These are phyloP conservation scores for Nemurella pictetii DNA, from an alignment of 2,888 invertebrate species.

Conservation along the genomic window DNA sequence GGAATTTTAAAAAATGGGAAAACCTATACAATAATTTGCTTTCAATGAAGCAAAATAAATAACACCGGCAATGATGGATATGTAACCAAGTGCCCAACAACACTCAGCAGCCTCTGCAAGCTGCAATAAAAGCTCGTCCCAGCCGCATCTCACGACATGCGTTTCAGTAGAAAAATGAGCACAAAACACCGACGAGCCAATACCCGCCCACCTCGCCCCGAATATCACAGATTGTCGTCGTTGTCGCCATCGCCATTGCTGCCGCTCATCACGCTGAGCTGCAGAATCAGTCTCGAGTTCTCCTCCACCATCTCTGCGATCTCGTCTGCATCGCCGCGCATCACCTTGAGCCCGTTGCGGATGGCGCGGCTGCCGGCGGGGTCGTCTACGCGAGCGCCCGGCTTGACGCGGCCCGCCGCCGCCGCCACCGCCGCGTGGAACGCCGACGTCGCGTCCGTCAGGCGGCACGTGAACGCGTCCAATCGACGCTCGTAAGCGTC, in stretches of 20 bases:
- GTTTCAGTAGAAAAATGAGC: neutral
- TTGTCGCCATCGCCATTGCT: slow-evolving; percentile 17
- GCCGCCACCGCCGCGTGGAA: slow-evolving; percentile 31
- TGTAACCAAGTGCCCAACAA: too few relatives aligned
- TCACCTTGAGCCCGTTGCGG: slow-evolving; percentile 47
- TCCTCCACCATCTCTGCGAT: slow-evolving; percentile 52
- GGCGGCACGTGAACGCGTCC: slow-evolving; percentile 50
- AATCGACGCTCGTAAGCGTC: slow-evolving; percentile 56
- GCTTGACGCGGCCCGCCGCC: slow-evolving; percentile 28
- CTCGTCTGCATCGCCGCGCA: slow-evolving; percentile 50
- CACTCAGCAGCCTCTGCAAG: too few relatives aligned
- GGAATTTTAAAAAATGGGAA: too few relatives aligned
- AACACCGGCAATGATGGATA: too few relatives aligned
- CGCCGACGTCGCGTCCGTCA: slow-evolving; percentile 21
- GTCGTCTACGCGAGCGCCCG: neutral
- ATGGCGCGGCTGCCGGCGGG: slow-evolving; percentile 33
- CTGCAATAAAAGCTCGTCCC: too few relatives aligned
- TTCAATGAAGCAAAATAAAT: too few relatives aligned
- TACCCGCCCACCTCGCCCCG: neutral
- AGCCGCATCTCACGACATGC: neutral
- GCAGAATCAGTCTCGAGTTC: slow-evolving; percentile 53
- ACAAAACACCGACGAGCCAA: neutral
- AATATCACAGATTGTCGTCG: neutral
- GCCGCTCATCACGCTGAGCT: slow-evolving; percentile 48
- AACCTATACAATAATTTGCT: too few relatives aligned